Base-by-base conservation (phyloP, 1,140 invertebrate genomes). In the Delia radicum region DNA sequence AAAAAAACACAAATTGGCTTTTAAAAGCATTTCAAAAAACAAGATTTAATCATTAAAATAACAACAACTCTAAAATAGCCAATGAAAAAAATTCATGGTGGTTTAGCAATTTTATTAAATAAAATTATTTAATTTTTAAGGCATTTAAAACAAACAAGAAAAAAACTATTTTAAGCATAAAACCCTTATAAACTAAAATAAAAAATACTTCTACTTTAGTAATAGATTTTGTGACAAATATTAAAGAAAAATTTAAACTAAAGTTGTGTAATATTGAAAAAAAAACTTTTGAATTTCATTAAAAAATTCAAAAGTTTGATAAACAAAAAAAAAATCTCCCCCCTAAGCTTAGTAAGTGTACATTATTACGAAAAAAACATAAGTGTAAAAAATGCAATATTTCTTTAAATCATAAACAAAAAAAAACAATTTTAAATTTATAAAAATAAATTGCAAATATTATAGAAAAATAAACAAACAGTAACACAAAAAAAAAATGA, bases 71-170 rank as follows among this genome's bases (percentile, higher is more conserved):
- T 67, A 37, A 69, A 37, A 69, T 69, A 69, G 65, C 65, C 65
- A 69, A 69, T 69, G 65, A 37, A 69, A 69, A 69, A 29, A 69
- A 69, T n/a, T n/a, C 29, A 69, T 73, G 48, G 37, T 73, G 72
- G 37, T 48, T 73, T 73, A 73, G 72, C 37, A 73, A 73, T 73
- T 73, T 73, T 73, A 73, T 73, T 73, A 73, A 73, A 73, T 73
- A 73, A 73, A 73, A 73, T 73, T 73, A 61, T 33, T 69, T 69
- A 69, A 33, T 18, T 69, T 69, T 37, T 69, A 69, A 69, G 65
- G 18, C 65, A 69, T 24, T 27, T 12, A 65, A 24, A 18, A 69
- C n/a, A 69, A 69, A 65, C 62, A 65, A 69, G 4, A 33, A 69
- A 21, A 37, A 37, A 15, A 48, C n/a, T 48, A 55, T 18, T 55